Base-by-base conservation (phyloP, 1,140 invertebrate genomes). In the Wasmannia auropunctata region DNA sequence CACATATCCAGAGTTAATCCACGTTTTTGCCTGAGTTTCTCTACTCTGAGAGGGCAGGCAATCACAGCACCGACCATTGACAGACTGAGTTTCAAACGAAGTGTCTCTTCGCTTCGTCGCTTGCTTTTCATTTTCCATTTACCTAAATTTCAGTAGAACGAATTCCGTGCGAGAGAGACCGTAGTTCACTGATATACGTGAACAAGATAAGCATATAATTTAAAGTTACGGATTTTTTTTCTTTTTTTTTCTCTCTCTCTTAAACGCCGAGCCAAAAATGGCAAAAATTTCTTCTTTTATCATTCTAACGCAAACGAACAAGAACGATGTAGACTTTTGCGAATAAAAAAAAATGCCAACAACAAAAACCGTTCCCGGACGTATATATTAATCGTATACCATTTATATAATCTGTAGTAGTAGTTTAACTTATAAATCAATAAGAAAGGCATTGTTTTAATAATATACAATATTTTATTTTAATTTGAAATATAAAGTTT, bases 1-100 rank as follows among this genome's bases (percentile, higher is more conserved):
- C 94, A 95, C 93, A 95, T 95, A 95, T 95, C 95, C 94, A 95
- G 92, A 93, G 95, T 95, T 95, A 95, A 95, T 95, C 94, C 93
- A 95, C 94, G 94, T 95, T 93, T 83, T 95, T 95, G 94, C 94
- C 95, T 94, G 93, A 92, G 87, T 85, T 91, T 94, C 95, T 95
- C 92, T 93, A 93, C 92, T 93, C 93, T 94, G 93, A 94, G 94
- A 95, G 94, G 95, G 94, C 95, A 95, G 94, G 94, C 94, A 95
- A 95, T 95, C 95, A 94, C 94, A 95, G 94, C 94, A 95, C 94
- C 94, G 94, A 95, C 94, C 94, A 95, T 94, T 94, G 94, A 95
- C 91, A 94, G 93, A 93, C 92, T 91, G 91, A 92, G 85, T 92
- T 93, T 93, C 91, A 89, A 92, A 94, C 91, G 92, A 94, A 94